Conservation (phyloP, 2,113 vertebrate genomes). For the Morone chrysops region DNA sequence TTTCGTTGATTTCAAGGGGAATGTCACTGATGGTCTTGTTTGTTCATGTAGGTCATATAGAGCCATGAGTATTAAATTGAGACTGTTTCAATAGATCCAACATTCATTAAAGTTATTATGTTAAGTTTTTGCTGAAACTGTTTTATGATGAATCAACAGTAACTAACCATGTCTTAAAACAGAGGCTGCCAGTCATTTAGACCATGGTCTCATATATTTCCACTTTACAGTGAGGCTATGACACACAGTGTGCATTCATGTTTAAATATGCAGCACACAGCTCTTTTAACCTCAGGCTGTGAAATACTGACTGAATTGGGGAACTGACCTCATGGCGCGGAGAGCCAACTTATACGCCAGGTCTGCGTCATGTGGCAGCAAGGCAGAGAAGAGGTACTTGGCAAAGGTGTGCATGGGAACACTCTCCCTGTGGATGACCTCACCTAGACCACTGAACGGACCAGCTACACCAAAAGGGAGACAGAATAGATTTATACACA, state of each 20-base stretch:
- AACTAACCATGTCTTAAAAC: no score
- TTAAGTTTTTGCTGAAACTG: no score
- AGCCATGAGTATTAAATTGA: no score
- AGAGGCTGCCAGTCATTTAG: background rate
- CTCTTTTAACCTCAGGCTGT: background rate
- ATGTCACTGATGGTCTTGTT: no score
- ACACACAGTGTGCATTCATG: background rate
- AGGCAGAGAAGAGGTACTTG: slow-evolving; percentile 97
- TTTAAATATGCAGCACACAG: background rate
- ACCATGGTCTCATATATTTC: background rate
- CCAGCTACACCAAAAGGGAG: slow-evolving; percentile 85
- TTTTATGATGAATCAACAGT: no score
- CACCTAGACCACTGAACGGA: slow-evolving; percentile 96
- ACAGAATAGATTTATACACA: background rate
- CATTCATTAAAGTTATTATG: no score
- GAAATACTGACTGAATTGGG: background rate
- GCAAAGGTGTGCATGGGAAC: slow-evolving; percentile 99
- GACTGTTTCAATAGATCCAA: no score
- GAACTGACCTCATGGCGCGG: slow-evolving; percentile 94
- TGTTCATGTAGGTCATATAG: no score
- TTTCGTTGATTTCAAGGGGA: no score
- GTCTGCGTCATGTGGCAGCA: slow-evolving; percentile 95
- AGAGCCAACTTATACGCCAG: slow-evolving; percentile 97
- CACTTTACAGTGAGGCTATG: background rate
- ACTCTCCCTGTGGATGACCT: slow-evolving; percentile 97